Evolutionary conservation across 2,113 vertebrate genomes (phyloP), one percentile per base, ranked within the genome.

Genomic region (Microcebus ravelobensis): DNA sequence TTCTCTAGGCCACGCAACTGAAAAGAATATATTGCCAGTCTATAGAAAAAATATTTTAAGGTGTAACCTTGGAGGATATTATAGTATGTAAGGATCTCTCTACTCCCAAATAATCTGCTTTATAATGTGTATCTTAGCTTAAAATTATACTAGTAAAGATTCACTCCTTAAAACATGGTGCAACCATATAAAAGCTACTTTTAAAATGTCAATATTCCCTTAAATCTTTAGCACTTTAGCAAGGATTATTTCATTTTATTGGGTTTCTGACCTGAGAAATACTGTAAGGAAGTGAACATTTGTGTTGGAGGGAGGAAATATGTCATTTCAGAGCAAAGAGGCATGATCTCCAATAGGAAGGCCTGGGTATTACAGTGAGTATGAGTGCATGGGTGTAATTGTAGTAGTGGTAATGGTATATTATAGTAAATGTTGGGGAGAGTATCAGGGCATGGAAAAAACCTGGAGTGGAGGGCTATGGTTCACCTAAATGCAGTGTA

Each of bases 211-310:
- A 55, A 21, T 52, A 73, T 91, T 34, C 15, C 21, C 50, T 59
- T 68, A 82, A 67, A 65, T 57, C 9, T 50, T 76, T 63, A 82
- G 8, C 7, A 80, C 1, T 15, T 88, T 90, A 71, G 71, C 18
- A 85, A 36, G n/a, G 89, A 67, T 91, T 61, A 90, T 42, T 45
- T 90, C 17, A 63, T 80, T 93, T 76, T 12, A n/a, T 29, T 74
- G 42, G 36, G 27, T 70, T 52, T 3, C 55, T 85, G 36, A 65
- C 23, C 8, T 67, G 21, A 86, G 52, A 94, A 34, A 59, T 92
- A 34, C 11, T 81, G 6, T 50, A 65, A 86, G 34, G 23, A 93
- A 50, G 21, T 85, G 7, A 36, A 52, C 57, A 76, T 63, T 57
- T 90, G 4, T 55, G 1, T 85, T 59, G n/a, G 5, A 80, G 10